Evolutionary conservation across 2,888 invertebrate species (phyloP), one percentile per base, ranked within the genome.

Genomic region (Noctua pronuba): DNA sequence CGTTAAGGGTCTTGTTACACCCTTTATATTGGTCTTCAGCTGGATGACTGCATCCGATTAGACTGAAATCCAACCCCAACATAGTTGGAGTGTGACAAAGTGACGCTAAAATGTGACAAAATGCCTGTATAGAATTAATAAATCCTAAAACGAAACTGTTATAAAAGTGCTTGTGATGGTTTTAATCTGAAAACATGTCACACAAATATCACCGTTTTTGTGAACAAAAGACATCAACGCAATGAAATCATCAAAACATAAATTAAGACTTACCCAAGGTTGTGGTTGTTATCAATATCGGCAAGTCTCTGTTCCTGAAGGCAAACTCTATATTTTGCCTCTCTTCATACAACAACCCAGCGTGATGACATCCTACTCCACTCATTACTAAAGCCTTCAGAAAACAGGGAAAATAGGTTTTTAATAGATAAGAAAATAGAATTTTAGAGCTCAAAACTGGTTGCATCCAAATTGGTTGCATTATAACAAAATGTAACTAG

Each of bases 301-400:
- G 98, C 52, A 98, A 94, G 64, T 97, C 95, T 70, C 98, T 97
- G 67, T 96, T 95, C 38, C 97, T 94, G 92, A 98, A 98, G 0
- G 97, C 95, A 5, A 97, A 95, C 92, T 98, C 98, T 8, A 98
- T 97, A 44, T 94, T 92, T 49, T 95, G 95, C 77, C 98, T 95
- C 91, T 98, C 98, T 82, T 97, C 97, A 11, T 95, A 94, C 41
- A 97, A 94, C 91, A 98, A 93, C 0, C 98, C 98, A 18, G 98
- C 98, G 94, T 98, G 98, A 90, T 98, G 98, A 89, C 97, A 98
- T 0, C 98, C 98, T 24, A 98, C 97, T 0, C 98, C 98, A 80
- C 95, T 95, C 80, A 97, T 86, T 7, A 98, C 92, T 79, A 97
- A 91, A 13, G 90, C 82, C 94, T 93, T 69, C 1, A 76, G 18